phyloP scores from a whole-genome alignment of 2,888 invertebrate species.

The Biston betularia region DNA sequence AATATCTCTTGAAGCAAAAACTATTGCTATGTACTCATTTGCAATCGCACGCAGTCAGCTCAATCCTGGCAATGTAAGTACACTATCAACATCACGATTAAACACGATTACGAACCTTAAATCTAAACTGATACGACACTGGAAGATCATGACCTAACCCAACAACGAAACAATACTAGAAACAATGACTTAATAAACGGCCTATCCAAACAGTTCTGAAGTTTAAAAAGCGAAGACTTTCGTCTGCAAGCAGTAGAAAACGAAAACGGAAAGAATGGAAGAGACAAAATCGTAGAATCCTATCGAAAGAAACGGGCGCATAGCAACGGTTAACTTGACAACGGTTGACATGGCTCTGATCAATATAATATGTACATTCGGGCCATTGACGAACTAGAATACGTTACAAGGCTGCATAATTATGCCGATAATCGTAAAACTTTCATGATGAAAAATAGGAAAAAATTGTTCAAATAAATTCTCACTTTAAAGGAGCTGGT shows the following conservation, averaged over 20 bases:
- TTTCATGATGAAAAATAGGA: background rate
- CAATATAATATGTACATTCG: slow-evolving; percentile 49
- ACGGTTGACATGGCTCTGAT: slow-evolving; percentile 57
- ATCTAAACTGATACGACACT: slow-evolving; percentile 12
- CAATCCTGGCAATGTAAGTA: background rate
- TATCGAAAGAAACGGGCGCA: slow-evolving; percentile 51
- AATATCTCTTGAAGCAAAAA: background rate
- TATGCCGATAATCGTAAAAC: background rate
- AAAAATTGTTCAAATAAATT: background rate
- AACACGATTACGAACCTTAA: slow-evolving; percentile 37
- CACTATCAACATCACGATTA: background rate
- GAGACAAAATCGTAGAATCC: slow-evolving; percentile 32
- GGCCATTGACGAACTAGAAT: slow-evolving; percentile 31
- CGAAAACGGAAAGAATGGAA: slow-evolving; percentile 16
- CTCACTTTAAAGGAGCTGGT: background rate
- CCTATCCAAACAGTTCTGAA: background rate
- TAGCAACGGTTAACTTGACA: slow-evolving; percentile 62
- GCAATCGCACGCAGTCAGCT: slow-evolving; percentile 5
- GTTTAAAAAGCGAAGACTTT: background rate
- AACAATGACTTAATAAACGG: background rate
- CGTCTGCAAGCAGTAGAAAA: slow-evolving; percentile 1
- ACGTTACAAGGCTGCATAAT: background rate
- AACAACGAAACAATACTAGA: slow-evolving; percentile 31
- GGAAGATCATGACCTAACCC: slow-evolving; percentile 41
- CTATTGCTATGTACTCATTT: slow-evolving; percentile 14